Evolutionary conservation across 1,140 invertebrate species (phyloP).

Genomic region (Drosophila kikkawai): DNA sequence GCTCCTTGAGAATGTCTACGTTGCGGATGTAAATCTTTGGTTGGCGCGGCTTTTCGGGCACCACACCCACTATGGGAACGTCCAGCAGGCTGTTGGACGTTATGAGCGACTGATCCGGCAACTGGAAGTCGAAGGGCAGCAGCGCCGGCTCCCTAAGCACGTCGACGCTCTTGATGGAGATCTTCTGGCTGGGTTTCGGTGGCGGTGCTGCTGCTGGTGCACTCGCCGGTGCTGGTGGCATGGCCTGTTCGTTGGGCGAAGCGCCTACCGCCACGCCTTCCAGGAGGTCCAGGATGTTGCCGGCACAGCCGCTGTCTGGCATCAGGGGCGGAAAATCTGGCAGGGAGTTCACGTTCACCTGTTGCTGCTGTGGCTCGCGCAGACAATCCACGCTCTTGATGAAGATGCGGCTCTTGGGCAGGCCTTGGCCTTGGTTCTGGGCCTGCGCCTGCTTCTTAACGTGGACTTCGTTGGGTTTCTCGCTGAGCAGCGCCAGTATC

Average conservation of each 20-base stretch:
- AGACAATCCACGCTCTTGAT: constrained; percentile 81
- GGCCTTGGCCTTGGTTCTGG: background rate
- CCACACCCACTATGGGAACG: constrained; percentile 21
- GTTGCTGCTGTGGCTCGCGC: constrained; percentile 62
- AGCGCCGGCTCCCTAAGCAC: constrained; percentile 73
- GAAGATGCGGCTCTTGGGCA: constrained; percentile 73
- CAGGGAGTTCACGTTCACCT: constrained; percentile 10
- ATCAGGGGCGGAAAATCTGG: constrained; percentile 54
- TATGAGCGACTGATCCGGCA: constrained; percentile 34
- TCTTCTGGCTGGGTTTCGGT: constrained; percentile 69
- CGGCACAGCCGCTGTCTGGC: constrained; percentile 10
- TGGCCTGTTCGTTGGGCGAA: constrained; percentile 16
- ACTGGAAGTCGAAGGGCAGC: constrained; percentile 67
- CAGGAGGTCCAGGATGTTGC: constrained; percentile 65
- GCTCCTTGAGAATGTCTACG: constrained; percentile 78
- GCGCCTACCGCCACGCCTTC: constrained; percentile 50
- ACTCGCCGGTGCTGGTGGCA: constrained; percentile 14
- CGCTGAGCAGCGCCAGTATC: constrained; percentile 36
- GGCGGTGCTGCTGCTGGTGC: background rate
- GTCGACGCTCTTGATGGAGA: constrained; percentile 83
- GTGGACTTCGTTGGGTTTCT: constrained; percentile 5
- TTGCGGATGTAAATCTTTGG: constrained; percentile 83
- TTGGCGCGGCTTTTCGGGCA: constrained; percentile 60
- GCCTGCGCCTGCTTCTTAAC: constrained; percentile 4
- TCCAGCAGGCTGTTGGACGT: constrained; percentile 35